Percentiles rank a stretch among this genome's conserved stretches.
These are phyloP conservation scores for Hololepta plana DNA, from an alignment of 2,888 invertebrate genomes.

Conservation along the genomic window DNA sequence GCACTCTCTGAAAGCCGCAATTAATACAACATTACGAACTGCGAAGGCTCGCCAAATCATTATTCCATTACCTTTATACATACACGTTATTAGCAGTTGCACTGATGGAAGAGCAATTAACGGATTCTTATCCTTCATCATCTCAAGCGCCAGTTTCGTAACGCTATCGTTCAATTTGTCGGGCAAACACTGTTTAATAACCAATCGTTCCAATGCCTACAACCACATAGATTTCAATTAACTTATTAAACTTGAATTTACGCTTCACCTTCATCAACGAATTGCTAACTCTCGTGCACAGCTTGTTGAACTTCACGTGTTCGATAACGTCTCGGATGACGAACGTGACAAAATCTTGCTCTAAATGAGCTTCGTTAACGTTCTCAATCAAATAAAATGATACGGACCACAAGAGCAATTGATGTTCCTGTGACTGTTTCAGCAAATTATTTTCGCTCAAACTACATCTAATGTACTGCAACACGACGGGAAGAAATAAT, in stretches of 20 bases:
- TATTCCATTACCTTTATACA: constrained; percentile 60
- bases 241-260: constrained; percentile 2
- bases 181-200: constrained; percentile 34
- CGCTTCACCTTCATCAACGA: constrained; percentile 24
- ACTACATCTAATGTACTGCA: constrained; percentile 34
- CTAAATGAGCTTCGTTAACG: constrained; percentile 42
- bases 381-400: constrained; percentile 61
- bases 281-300: constrained; percentile 27
- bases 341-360: constrained; percentile 35
- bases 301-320: constrained; percentile 28
- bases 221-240: constrained; percentile 13
- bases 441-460: constrained; percentile 22
- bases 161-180: constrained; percentile 42
- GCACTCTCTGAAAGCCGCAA: constrained; percentile 27
- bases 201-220: constrained; percentile 51
- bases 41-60: too few relatives aligned
- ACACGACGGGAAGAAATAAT: constrained; percentile 29
- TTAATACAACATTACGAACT: not conserved
- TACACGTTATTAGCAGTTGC: constrained; percentile 57
- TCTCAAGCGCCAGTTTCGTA: constrained; percentile 47
- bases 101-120: constrained; percentile 49
- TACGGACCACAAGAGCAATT: constrained; percentile 52
- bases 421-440: constrained; percentile 37
- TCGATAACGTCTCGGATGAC: too few relatives aligned
- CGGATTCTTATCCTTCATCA: constrained; percentile 49